phyloP scores from a whole-genome alignment of 2,113 vertebrate species.

The Xiphorhynchus elegans region DNA sequence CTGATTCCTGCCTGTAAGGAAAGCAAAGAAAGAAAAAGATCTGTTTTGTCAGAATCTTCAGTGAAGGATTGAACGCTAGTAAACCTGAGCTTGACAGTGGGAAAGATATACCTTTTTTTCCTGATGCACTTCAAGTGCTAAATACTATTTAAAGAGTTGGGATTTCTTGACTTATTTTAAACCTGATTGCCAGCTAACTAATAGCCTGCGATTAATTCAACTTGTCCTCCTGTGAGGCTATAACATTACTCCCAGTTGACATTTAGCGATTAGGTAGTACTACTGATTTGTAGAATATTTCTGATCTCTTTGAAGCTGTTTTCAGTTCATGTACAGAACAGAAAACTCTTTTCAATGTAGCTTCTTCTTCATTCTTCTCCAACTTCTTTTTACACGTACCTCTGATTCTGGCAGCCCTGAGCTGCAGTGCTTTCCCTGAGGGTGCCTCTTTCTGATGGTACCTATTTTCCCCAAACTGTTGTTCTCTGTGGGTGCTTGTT shows the following conservation, averaged over 20 bases:
- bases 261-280: background rate
- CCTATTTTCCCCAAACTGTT: background rate
- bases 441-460: background rate
- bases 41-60: background rate
- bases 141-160: background rate
- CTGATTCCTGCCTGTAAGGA: background rate
- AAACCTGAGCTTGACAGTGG: background rate
- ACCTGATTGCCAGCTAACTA: background rate
- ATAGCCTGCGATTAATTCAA: background rate
- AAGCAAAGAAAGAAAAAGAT: background rate
- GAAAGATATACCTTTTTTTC: background rate
- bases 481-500: background rate
- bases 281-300: background rate
- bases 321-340: background rate
- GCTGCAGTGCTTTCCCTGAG: background rate
- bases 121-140: background rate
- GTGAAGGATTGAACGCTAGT: background rate
- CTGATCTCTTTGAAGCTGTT: background rate
- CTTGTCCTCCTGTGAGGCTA: background rate
- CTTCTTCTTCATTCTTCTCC: background rate
- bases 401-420: background rate
- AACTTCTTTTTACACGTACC: accelerated
- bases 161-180: background rate
- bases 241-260: background rate
- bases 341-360: background rate